Evolutionary conservation across 64 coral and sea anemone genomes (phyloP).

Genomic region (Cladopsammia gracilis): DNA sequence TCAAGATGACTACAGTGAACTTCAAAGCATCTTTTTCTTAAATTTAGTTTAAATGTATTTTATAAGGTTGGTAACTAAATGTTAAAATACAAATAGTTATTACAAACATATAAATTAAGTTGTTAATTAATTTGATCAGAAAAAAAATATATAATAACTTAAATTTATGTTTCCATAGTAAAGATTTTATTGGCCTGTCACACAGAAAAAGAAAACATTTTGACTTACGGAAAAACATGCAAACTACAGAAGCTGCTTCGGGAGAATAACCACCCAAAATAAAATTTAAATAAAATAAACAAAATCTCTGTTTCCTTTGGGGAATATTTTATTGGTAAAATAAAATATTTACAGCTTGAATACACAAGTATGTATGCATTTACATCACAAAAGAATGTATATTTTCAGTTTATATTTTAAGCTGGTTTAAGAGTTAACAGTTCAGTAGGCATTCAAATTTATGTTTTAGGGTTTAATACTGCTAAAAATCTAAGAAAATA

Average conservation of each 20-base stretch:
- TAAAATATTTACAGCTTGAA: slow-evolving; percentile 58
- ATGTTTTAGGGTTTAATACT: no score
- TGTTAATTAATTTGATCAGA: not conserved
- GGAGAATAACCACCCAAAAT: not conserved
- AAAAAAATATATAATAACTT: not conserved
- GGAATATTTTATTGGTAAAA: slow-evolving; percentile 44
- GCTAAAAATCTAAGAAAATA: no score
- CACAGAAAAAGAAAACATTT: slow-evolving; percentile 33
- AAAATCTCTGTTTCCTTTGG: not conserved
- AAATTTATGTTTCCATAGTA: not conserved
- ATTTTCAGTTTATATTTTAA: slow-evolving; percentile 1
- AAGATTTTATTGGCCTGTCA: slow-evolving; percentile 40
- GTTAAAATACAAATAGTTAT: not conserved
- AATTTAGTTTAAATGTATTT: no score
- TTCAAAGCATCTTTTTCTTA: no score
- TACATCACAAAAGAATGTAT: not conserved
- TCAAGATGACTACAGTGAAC: no score
- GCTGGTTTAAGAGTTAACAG: not conserved
- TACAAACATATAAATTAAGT: not conserved
- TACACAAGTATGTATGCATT: not conserved
- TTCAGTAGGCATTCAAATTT: no score
- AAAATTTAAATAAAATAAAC: slow-evolving; percentile 20
- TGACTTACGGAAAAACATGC: not conserved
- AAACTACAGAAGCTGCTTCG: not conserved
- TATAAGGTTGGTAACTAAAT: not conserved